These are phyloP conservation scores for Euzetes globulus DNA, from an alignment of 2,888 invertebrate species.

Conservation along the genomic window DNA sequence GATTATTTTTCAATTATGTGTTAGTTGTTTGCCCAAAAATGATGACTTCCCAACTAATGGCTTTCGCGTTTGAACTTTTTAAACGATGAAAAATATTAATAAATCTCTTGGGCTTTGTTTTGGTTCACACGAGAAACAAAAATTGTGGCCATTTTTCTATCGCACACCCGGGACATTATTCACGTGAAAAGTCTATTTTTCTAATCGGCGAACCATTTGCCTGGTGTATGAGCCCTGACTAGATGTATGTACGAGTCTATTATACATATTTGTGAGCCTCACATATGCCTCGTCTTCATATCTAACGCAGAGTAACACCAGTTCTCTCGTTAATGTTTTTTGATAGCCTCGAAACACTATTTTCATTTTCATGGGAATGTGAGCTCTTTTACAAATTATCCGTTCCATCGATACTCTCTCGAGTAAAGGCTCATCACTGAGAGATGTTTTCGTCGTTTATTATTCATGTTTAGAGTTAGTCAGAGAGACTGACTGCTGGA, in stretches of 20 bases:
- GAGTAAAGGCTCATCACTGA: slow-evolving; percentile 24
- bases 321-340: slow-evolving; percentile 19
- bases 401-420: slow-evolving; percentile 23
- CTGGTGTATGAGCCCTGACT: too few species aligned
- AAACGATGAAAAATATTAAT: not conserved
- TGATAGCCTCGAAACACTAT: slow-evolving; percentile 9
- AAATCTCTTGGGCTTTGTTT: slow-evolving; percentile 10
- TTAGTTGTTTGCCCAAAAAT: too few species aligned
- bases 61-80: not conserved
- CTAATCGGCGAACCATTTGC: too few species aligned
- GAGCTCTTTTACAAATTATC: slow-evolving; percentile 11
- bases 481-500: not conserved
- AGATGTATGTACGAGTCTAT: not conserved
- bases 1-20: too few species aligned
- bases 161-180: not conserved
- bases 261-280: too few species aligned
- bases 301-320: slow-evolving; percentile 9
- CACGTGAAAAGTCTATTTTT: not conserved
- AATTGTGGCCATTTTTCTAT: slow-evolving; percentile 14
- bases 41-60: too few species aligned
- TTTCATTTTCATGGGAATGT: slow-evolving; percentile 29
- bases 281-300: slow-evolving; percentile 3
- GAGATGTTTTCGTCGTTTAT: slow-evolving; percentile 27
- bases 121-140: slow-evolving; percentile 26
- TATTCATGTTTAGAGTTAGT: slow-evolving; percentile 24